phyloP scores from a whole-genome alignment of 2,888 invertebrate species.

The Apamea sordens region DNA sequence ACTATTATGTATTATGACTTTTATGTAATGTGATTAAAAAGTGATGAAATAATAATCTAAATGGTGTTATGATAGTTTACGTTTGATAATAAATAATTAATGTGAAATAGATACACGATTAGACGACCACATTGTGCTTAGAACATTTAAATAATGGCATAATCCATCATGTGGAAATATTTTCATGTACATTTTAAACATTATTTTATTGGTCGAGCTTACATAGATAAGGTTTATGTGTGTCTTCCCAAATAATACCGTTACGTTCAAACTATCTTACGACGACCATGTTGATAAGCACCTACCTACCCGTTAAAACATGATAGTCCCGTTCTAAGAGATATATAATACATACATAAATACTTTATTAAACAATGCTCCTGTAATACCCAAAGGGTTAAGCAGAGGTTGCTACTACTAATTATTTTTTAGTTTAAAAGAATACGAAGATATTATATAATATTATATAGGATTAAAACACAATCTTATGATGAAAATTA shows the following conservation, averaged over 20 bases:
- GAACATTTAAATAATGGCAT: constrained; percentile 41
- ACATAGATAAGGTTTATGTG: constrained; percentile 70
- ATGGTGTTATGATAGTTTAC: constrained; percentile 57
- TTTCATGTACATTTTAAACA: constrained; percentile 58
- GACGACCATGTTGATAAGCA: constrained; percentile 42
- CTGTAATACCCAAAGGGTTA: constrained; percentile 47
- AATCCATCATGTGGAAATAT: constrained; percentile 57
- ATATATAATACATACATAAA: constrained; percentile 30
- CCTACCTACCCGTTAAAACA: constrained; percentile 22
- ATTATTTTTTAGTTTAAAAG: constrained; percentile 37
- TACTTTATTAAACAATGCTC: constrained; percentile 15
- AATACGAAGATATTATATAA: constrained; percentile 43
- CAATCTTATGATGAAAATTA: constrained; percentile 70
- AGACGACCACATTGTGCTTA: constrained; percentile 52
- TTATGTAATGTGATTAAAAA: constrained; percentile 70
- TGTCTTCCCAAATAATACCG: constrained; percentile 72
- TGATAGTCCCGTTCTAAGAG: constrained; percentile 28
- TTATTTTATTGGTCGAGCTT: constrained; percentile 76
- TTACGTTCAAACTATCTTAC: constrained; percentile 59
- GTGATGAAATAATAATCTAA: constrained; percentile 66
- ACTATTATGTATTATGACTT: constrained; percentile 52
- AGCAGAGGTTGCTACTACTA: constrained; percentile 28
- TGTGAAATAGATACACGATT: constrained; percentile 41
- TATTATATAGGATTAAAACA: constrained; percentile 63
- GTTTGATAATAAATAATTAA: constrained; percentile 47